These are phyloP conservation scores for Mungos mungo DNA, from an alignment of 2,113 vertebrate genomes.

Conservation along the genomic window DNA sequence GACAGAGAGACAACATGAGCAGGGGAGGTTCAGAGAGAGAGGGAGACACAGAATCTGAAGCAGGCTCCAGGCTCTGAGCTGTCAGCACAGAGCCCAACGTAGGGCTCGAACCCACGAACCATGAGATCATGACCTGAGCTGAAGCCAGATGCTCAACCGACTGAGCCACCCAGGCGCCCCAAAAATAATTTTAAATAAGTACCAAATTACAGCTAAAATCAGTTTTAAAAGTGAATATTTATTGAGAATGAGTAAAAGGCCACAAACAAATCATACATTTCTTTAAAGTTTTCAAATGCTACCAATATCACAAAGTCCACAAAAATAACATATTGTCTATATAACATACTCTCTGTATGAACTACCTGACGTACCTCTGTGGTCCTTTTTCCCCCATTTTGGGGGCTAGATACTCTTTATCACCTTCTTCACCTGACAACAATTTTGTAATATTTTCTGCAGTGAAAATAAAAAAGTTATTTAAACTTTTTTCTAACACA, in stretches of 20 bases:
- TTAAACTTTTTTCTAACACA: neutral
- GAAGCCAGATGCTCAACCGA: no score
- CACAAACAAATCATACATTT: neutral
- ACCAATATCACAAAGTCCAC: neutral
- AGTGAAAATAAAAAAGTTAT: neutral
- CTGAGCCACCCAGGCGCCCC: no score
- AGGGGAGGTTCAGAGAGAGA: no score
- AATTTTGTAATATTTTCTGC: neutral
- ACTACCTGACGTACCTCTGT: neutral
- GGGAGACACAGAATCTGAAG: no score
- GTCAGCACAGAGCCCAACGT: no score
- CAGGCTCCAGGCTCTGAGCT: no score
- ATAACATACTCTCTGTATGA: neutral
- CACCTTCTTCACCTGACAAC: neutral
- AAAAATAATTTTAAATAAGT: no score
- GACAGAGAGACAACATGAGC: no score
- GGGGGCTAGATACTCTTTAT: neutral
- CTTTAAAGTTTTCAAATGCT: neutral
- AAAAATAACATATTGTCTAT: neutral
- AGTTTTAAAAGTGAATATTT: neutral
- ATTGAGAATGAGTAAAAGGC: neutral
- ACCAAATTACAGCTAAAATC: neutral
- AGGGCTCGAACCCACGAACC: no score
- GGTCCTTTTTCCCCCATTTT: neutral
- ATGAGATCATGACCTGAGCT: no score